Conservation (phyloP, 2,888 invertebrate species). For the Hanleya hanleyi region DNA sequence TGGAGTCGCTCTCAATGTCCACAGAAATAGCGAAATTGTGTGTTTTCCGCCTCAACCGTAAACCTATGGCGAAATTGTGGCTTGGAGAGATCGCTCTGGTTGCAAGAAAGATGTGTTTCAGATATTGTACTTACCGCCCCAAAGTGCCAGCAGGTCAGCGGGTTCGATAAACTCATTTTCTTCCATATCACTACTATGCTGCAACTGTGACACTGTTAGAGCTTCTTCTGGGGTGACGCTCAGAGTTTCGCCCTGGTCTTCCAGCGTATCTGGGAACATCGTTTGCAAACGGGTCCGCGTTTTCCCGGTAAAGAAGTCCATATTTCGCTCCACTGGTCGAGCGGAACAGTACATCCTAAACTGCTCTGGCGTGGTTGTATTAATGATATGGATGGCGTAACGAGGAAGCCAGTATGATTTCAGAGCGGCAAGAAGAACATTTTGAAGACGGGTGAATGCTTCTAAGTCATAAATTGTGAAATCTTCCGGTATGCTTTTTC, state of each 20-base stretch:
- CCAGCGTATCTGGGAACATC: not conserved
- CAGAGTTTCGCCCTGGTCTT: not conserved
- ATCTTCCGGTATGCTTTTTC: not conserved
- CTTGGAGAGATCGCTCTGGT: no score
- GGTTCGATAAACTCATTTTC: slow-evolving; percentile 16
- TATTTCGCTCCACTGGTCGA: not conserved
- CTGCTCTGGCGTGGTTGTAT: slow-evolving; percentile 6
- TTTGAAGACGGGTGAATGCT: slow-evolving; percentile 43
- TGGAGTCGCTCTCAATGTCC: no score
- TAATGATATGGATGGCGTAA: slow-evolving; percentile 42
- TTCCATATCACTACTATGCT: not conserved
- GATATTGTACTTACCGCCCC: slow-evolving; percentile 42
- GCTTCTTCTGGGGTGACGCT: not conserved
- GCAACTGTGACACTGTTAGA: not conserved
- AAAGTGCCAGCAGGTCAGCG: slow-evolving; percentile 35
- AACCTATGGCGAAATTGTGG: no score
- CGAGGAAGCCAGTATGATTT: slow-evolving; percentile 52
- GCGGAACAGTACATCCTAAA: not conserved
- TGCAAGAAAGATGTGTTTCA: no score
- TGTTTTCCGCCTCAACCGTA: no score
- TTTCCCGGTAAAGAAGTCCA: not conserved
- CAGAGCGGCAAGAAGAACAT: slow-evolving; percentile 40
- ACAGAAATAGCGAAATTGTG: no score
- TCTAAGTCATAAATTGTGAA: slow-evolving; percentile 32
- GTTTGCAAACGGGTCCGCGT: not conserved